These are phyloP conservation scores for Holocentrus rufus DNA, from an alignment of 2,797 vertebrate genomes.

Conservation along the genomic window DNA sequence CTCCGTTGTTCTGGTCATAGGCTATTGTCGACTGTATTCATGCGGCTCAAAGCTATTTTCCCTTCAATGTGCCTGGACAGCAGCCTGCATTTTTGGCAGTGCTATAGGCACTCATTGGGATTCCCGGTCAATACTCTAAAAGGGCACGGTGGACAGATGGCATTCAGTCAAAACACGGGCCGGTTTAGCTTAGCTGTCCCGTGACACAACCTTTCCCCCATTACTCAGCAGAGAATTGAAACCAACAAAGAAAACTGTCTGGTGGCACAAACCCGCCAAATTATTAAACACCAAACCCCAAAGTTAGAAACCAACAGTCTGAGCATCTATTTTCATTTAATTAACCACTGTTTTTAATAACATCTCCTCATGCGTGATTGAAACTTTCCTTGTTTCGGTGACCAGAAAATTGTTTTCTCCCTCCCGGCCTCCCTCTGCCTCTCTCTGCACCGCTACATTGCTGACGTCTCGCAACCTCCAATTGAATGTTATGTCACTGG, in stretches of 20 bases:
- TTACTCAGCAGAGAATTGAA: slow-evolving; percentile 56
- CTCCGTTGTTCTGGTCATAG: slow-evolving; percentile 40
- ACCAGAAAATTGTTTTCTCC: slow-evolving; percentile 45
- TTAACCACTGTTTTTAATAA: slow-evolving; percentile 29
- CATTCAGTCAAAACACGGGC: slow-evolving; percentile 65
- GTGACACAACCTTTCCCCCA: slow-evolving; percentile 57
- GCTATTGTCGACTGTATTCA: slow-evolving; percentile 40
- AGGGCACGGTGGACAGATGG: slow-evolving; percentile 71
- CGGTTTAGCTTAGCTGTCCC: slow-evolving; percentile 56
- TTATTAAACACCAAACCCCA: slow-evolving; percentile 31
- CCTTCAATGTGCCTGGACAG: slow-evolving; percentile 46
- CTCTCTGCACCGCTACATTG: slow-evolving; percentile 26
- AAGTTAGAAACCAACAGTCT: slow-evolving; percentile 6
- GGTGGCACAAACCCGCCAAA: slow-evolving; percentile 26
- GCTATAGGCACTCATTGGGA: slow-evolving; percentile 60
- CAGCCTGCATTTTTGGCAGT: slow-evolving; percentile 41
- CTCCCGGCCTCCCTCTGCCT: neutral
- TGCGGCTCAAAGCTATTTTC: slow-evolving; percentile 41
- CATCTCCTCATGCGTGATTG: slow-evolving; percentile 30
- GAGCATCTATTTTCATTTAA: slow-evolving; percentile 22
- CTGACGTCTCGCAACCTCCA: slow-evolving; percentile 49
- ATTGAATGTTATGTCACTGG: slow-evolving; percentile 52
- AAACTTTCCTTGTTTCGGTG: slow-evolving; percentile 34
- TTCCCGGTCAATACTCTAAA: slow-evolving; percentile 70
- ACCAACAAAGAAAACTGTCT: slow-evolving; percentile 46